Base-by-base conservation (phyloP, 2,888 invertebrate genomes). In the Gasteruption jaculator region DNA sequence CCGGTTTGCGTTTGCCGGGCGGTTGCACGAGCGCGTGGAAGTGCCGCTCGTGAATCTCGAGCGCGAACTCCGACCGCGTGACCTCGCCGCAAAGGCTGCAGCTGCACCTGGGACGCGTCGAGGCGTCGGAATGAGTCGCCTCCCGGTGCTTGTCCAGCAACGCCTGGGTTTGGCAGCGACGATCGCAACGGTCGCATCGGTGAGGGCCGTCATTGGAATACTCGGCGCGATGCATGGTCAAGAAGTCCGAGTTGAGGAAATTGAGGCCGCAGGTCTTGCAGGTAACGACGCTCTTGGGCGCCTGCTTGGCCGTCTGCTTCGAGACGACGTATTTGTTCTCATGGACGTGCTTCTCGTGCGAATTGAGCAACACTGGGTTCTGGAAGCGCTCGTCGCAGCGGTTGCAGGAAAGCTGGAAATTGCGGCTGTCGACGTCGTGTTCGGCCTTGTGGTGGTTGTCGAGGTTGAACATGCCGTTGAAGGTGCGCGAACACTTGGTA, bases 291-390 rank as follows among this genome's bases (percentile, higher is more conserved):
- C 15, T 19, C 5, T 20, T 33, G n/a, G 19, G 12, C 5, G 18
- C 18, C 8, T 19, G 2, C 18, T 3, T 1, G 1, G 43, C 25
- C 1, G 4, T 8, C 10, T 14, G 14, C 1, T 42, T 25, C 11
- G 1, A 6, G 8, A 5, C 8, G n/a, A 11, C 2, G 1, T 18
- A 1, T 7, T 38, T 33, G 3, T 30, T 16, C 8, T 18, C 18
- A 41, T 61, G 61, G n/a, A 56, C 53, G 32, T 61, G 62, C 4
- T 38, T 37, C 12, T 52, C 50, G n/a, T 62, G 62, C 1, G 61
- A 50, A 5, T 54, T 43, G 11, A 57, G 45, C 38, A 58, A 54
- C 2, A 45, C 38, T 24, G 53, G 46, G n/a, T 49, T 47, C n/a
- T 43, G 45, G 26, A 62, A 62, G 1, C 55, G 52, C 15, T 57